Percentiles rank a stretch among this genome's conserved stretches.
Evolutionary conservation across 23 tunicate species (phyloP).

Genomic region (Phallusia fumigata): DNA sequence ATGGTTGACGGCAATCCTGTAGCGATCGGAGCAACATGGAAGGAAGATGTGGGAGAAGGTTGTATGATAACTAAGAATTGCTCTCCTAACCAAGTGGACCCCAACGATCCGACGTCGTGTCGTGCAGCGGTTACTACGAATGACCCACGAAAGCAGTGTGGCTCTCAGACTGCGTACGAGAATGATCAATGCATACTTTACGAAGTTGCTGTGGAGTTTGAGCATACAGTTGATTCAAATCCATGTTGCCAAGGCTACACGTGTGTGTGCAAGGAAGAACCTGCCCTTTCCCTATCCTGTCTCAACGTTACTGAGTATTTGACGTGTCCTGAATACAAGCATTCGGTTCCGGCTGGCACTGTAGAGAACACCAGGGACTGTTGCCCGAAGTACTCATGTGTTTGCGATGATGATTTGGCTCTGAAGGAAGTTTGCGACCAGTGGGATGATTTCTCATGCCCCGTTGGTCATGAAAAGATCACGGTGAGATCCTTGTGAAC

Average conservation of each 20-base stretch:
- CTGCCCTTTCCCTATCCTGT: background rate
- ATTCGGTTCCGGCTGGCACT: background rate
- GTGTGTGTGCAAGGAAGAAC: constrained; percentile 13
- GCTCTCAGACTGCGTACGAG: background rate
- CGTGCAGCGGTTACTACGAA: background rate
- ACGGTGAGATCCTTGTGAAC: background rate
- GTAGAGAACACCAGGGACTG: constrained; percentile 13
- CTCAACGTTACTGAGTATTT: background rate
- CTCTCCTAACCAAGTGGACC: background rate
- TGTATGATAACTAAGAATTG: constrained; percentile 11
- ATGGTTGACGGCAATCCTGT: background rate
- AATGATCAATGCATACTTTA: background rate
- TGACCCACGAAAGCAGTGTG: background rate
- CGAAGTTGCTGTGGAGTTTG: background rate
- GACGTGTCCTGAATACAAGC: constrained; percentile 9
- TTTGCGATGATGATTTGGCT: constrained; percentile 7
- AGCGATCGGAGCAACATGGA: background rate
- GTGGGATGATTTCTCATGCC: constrained; percentile 21
- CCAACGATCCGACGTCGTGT: background rate
- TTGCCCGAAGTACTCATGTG: constrained; percentile 15
- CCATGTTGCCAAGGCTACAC: background rate
- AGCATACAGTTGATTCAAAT: background rate
- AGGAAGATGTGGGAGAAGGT: constrained; percentile 16
- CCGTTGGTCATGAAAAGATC: background rate
- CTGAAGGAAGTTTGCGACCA: background rate